These are phyloP conservation scores for Philotrypesis tridentata DNA, from an alignment of 1,140 invertebrate genomes.

Conservation along the genomic window DNA sequence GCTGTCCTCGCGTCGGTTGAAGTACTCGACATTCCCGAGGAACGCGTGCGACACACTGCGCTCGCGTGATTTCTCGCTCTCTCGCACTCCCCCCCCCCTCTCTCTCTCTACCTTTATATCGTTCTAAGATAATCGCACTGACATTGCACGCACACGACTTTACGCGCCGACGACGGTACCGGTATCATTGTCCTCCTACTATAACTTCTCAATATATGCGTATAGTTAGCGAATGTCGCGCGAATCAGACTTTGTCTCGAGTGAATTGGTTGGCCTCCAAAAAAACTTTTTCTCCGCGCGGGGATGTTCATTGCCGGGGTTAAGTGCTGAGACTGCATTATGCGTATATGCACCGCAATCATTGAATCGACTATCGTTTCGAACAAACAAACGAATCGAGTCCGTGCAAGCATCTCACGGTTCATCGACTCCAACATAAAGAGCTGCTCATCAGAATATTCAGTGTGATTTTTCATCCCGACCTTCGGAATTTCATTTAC, in stretches of 20 bases:
- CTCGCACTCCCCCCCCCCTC: no score
- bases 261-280: conserved; percentile 43
- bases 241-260: conserved; percentile 37
- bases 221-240: background rate
- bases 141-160: no score
- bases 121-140: no score
- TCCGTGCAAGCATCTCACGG: no score
- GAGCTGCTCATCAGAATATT: no score
- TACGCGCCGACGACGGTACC: background rate
- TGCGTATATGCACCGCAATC: no score
- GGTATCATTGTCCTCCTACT: conserved; percentile 12
- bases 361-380: no score
- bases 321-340: background rate
- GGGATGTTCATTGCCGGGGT: background rate
- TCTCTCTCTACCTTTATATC: no score
- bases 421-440: no score
- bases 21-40: conserved; percentile 13
- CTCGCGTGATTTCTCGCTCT: background rate
- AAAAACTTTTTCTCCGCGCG: conserved; percentile 36
- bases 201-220: background rate
- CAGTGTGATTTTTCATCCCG: no score
- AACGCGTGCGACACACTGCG: background rate
- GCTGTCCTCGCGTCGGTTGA: conserved; percentile 39
- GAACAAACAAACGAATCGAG: no score
- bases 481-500: no score